phyloP scores from a whole-genome alignment of 2,888 invertebrate genomes.

The Hermaeophaga mercurialis region DNA sequence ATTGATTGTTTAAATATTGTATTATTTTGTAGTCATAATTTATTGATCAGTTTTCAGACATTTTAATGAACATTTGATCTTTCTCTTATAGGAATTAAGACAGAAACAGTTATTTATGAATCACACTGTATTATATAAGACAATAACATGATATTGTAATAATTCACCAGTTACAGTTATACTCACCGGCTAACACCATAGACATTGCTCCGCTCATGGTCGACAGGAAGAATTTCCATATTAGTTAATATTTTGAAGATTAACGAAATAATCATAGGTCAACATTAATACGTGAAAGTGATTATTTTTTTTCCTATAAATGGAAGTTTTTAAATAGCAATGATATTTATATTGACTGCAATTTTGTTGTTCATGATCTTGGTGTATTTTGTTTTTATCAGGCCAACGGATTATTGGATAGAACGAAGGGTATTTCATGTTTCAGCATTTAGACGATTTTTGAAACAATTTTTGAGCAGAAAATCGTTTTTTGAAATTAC shows the following conservation, averaged over 20 bases:
- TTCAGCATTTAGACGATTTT: neutral
- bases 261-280: neutral
- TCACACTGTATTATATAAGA: no score
- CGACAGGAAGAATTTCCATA: neutral
- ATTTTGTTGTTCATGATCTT: neutral
- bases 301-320: neutral
- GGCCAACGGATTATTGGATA: constrained; percentile 3
- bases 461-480: neutral
- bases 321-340: neutral
- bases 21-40: no score
- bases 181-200: no score
- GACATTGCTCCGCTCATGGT: neutral
- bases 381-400: constrained; percentile 5
- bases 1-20: no score
- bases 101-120: no score
- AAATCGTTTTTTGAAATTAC: constrained; percentile 4
- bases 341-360: neutral
- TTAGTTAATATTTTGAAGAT: neutral
- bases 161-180: no score
- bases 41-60: no score
- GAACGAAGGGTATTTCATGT: constrained; percentile 4
- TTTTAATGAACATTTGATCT: no score
- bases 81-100: no score
- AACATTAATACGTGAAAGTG: neutral
- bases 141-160: no score